Evolutionary conservation across 1,140 invertebrate species (phyloP), one percentile per base, ranked within the genome.

Genomic region (Apis florea): DNA sequence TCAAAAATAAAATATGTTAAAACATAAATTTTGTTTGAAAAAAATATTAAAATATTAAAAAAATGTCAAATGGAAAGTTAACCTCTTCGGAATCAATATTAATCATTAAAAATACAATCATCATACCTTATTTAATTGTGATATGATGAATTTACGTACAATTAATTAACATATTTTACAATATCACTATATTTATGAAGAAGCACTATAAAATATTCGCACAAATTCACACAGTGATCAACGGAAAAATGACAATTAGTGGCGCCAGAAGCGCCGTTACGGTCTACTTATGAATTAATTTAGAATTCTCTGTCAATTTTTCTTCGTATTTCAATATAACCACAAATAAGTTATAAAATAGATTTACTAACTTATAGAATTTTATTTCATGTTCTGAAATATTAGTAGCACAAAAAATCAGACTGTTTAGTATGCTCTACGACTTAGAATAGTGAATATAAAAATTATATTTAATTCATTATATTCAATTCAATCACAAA

Each of bases 81-180:
- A 86, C 84, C 78, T 86, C 73, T 26, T 53, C 15, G n/a, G 53
- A 40, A 67, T 5, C 19, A 17, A 53, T 3, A 26, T 2, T 24
- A 12, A 15, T 8, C 51, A 15, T 13, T 21, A 10, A 11, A 63
- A 53, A 17, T 12, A 1, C 0, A 15, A 5, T 3, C n/a, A 63
- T 47, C 12, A 10, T 47, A 79, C 61, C 81, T 85, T 53, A 86
- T 64, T 81, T 83, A 24, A 74, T 17, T 53, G 17, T 63, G 59
- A 83, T 12, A 49, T 49, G 24, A 72, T 67, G 54, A 19, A 26
- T n/a, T 56, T 1, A 6, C 11, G 9, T 31, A 2, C 49, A 47
- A 69, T 51, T 54, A 79, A 78, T 76, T 66, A 83, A 83, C 76
- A 66, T 85, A 85, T 86, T 83, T 86, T 67, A 85, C 56, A 21